Percentiles rank a stretch among this genome's conserved stretches.
These are phyloP conservation scores for Micromesistius poutassou DNA, from an alignment of 2,797 vertebrate genomes.

Conservation along the genomic window DNA sequence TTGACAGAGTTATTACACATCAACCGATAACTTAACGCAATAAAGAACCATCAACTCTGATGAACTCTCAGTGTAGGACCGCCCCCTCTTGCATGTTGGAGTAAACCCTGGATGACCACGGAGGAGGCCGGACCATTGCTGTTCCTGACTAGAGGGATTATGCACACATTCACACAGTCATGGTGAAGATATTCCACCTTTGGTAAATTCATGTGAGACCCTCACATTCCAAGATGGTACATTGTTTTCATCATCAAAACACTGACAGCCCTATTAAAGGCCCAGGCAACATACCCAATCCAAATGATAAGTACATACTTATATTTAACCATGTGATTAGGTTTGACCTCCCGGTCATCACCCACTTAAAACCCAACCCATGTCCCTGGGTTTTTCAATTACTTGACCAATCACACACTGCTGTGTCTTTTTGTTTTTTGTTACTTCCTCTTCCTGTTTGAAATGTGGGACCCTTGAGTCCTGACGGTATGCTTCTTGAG, in stretches of 20 bases:
- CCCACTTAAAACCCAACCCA: neutral
- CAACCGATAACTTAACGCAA: neutral
- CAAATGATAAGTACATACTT: neutral
- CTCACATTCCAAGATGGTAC: neutral
- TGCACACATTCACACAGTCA: neutral
- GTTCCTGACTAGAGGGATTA: neutral
- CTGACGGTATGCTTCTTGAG: neutral
- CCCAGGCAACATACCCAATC: neutral
- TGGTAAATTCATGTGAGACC: neutral
- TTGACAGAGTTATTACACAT: neutral
- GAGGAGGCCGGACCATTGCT: neutral
- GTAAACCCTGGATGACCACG: too few species aligned
- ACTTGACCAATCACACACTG: neutral
- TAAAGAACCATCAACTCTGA: neutral
- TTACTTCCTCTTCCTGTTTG: neutral
- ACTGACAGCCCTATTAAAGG: neutral
- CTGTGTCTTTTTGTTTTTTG: too few species aligned
- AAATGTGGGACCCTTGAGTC: neutral
- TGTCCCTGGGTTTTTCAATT: neutral
- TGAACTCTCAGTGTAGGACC: neutral
- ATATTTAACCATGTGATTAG: neutral
- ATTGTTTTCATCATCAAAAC: slow-evolving; percentile 1
- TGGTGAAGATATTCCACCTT: neutral
- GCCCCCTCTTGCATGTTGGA: too few species aligned
- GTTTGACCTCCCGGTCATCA: neutral